phyloP scores from a whole-genome alignment of 2,797 vertebrate genomes.

The Triplophysa bombifrons region DNA sequence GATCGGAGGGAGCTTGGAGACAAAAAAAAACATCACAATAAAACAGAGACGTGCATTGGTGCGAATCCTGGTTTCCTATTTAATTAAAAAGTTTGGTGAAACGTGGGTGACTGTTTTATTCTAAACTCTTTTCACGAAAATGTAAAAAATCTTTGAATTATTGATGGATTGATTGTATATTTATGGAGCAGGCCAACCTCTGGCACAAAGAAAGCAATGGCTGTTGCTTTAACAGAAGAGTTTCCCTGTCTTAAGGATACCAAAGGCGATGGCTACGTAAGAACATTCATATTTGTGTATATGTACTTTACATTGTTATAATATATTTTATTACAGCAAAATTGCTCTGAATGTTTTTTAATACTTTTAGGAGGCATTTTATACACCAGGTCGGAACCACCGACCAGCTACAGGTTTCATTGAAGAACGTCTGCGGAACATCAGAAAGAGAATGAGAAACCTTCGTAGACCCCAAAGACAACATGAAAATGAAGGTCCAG shows the following conservation, averaged over 20 bases:
- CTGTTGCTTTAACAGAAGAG: not conserved
- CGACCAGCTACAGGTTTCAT: too few relatives aligned
- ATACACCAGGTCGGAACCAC: too few relatives aligned
- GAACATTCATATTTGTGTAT: not conserved
- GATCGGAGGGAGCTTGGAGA: not conserved
- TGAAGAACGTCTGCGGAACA: too few relatives aligned
- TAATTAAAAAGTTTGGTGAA: slow-evolving; percentile 7
- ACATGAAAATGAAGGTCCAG: too few relatives aligned
- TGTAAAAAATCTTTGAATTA: not conserved
- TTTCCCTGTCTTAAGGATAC: not conserved
- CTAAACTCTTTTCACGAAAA: not conserved
- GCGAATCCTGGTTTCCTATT: not conserved
- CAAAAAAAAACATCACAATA: not conserved
- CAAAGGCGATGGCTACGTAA: not conserved
- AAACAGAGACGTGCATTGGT: not conserved
- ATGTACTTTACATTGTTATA: not conserved
- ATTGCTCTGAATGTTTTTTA: too few relatives aligned
- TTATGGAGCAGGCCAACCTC: not conserved
- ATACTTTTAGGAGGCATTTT: too few relatives aligned
- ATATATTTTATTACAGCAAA: not conserved
- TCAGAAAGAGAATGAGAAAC: too few relatives aligned
- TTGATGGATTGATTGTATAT: not conserved
- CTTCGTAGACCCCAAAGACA: too few relatives aligned
- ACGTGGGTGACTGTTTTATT: not conserved
- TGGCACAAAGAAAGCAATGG: not conserved